Percentiles rank a stretch among this genome's conserved stretches.
Evolutionary conservation across 2,797 vertebrate species (phyloP).

Genomic region (Hyperoplus immaculatus): DNA sequence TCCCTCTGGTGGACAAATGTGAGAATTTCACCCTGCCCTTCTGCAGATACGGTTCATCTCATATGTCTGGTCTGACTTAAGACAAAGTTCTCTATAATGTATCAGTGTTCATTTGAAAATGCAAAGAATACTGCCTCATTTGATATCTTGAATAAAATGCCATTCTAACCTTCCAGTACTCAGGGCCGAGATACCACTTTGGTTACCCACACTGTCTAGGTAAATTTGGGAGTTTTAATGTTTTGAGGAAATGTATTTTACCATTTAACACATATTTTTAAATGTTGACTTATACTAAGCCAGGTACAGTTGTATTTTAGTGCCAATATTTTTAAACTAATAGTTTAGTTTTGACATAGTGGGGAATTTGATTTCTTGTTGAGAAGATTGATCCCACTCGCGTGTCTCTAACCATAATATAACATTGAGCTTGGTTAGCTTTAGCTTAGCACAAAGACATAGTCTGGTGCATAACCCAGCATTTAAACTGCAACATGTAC

Average conservation of each 20-base stretch:
- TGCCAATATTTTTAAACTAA: not conserved
- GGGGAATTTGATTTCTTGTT: too few species aligned
- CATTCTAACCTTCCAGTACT: not conserved
- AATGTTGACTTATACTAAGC: not conserved
- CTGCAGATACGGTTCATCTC: not conserved
- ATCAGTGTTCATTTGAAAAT: not conserved
- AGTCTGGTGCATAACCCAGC: too few species aligned
- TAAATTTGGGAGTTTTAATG: not conserved
- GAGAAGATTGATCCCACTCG: not conserved
- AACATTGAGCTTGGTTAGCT: not conserved
- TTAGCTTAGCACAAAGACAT: not conserved
- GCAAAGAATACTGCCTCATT: not conserved
- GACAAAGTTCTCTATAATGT: not conserved
- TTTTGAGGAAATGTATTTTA: not conserved
- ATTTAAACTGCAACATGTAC: not conserved
- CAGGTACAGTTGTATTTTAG: not conserved
- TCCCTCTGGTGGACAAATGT: conserved; percentile 68
- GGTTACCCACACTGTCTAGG: not conserved
- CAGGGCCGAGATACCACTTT: not conserved
- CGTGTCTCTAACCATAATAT: not conserved
- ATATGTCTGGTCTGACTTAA: not conserved
- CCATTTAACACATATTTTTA: not conserved
- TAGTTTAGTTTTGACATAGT: too few species aligned
- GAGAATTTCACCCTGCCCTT: conserved; percentile 31
- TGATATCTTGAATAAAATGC: conserved; percentile 5